These are phyloP conservation scores for Eremobia ochroleuca DNA, from an alignment of 2,888 invertebrate species.

Conservation along the genomic window DNA sequence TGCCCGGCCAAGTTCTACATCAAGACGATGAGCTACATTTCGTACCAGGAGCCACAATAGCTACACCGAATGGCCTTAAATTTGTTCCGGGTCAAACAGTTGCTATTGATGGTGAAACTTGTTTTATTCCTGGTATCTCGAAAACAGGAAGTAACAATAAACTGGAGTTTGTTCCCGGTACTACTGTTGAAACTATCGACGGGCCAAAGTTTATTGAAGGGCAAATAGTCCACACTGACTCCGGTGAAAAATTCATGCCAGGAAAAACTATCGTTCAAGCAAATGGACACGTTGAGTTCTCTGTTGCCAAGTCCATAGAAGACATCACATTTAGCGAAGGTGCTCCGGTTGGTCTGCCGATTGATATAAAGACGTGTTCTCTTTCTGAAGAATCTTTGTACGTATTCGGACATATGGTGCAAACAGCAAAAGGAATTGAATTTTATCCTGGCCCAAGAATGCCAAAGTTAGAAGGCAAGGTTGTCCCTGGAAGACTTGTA, in stretches of 20 bases:
- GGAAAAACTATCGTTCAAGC: conserved; percentile 90
- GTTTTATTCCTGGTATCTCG: conserved; percentile 92
- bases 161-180: conserved; percentile 91
- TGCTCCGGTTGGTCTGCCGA: conserved; percentile 90
- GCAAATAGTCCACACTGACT: conserved; percentile 91
- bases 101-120: conserved; percentile 86
- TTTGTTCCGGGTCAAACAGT: conserved; percentile 93
- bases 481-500: conserved; percentile 92
- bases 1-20: conserved; percentile 92
- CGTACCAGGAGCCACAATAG: conserved; percentile 92
- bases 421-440: conserved; percentile 92
- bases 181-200: conserved; percentile 91
- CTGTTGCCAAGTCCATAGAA: conserved; percentile 90
- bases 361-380: conserved; percentile 90
- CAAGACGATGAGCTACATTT: conserved; percentile 91
- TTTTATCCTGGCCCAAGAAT: conserved; percentile 92
- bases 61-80: conserved; percentile 92
- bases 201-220: conserved; percentile 93
- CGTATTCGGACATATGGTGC: conserved; percentile 93
- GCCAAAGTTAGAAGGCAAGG: conserved; percentile 90
- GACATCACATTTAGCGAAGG: conserved; percentile 91
- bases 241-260: conserved; percentile 92
- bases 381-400: conserved; percentile 89
- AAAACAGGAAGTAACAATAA: conserved; percentile 84
- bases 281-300: conserved; percentile 90